These are phyloP conservation scores for Notarius lentiginosus DNA, from an alignment of 2,113 vertebrate genomes.

Conservation along the genomic window DNA sequence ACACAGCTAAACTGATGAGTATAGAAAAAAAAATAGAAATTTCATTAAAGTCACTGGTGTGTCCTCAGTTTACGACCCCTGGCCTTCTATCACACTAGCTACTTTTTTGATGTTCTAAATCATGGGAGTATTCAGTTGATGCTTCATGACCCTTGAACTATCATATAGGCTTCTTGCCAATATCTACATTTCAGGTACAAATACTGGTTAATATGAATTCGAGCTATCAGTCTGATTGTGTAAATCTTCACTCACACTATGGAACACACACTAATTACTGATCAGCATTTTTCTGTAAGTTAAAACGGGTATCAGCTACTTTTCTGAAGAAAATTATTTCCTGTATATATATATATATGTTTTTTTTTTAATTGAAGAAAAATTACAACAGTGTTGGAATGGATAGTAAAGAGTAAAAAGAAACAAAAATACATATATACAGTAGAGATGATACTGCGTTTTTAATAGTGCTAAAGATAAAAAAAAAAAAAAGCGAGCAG, in stretches of 20 bases:
- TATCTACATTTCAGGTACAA: constrained; percentile 54
- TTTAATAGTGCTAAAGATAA: constrained; percentile 37
- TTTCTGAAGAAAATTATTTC: constrained; percentile 40
- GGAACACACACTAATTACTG: constrained; percentile 35
- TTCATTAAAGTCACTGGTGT: constrained; percentile 4
- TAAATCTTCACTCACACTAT: constrained; percentile 44
- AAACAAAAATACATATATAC: constrained; percentile 21
- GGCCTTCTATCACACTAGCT: constrained; percentile 23
- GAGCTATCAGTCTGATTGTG: constrained; percentile 36
- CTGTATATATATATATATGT: constrained; percentile 31
- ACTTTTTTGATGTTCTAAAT: background rate
- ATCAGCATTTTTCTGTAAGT: constrained; percentile 42
- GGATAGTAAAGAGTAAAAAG: constrained; percentile 37
- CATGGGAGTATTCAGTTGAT: constrained; percentile 33
- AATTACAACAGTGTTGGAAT: constrained; percentile 41
- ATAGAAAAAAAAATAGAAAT: background rate
- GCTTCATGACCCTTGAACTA: constrained; percentile 22
- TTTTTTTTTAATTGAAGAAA: constrained; percentile 35
- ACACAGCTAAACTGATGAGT: constrained; percentile 47
- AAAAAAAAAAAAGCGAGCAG: constrained; percentile 58
- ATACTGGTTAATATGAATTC: constrained; percentile 41
- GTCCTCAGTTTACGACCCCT: background rate
- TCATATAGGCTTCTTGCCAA: constrained; percentile 29
- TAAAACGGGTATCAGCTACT: constrained; percentile 38
- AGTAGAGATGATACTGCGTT: constrained; percentile 33